Conservation (phyloP, 2,888 invertebrate genomes). For the Eledone cirrhosa region DNA sequence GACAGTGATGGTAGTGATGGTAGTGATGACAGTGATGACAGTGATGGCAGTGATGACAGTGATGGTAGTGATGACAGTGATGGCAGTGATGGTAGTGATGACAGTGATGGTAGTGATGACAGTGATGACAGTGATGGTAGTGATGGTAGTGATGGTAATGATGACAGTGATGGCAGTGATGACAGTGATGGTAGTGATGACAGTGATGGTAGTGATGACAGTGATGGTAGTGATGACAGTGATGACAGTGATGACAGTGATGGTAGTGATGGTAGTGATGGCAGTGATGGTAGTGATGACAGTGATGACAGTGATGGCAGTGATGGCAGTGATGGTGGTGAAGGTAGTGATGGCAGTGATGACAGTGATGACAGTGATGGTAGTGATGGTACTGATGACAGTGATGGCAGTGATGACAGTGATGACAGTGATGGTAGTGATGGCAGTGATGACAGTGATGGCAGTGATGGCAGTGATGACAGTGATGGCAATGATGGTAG, state of each 20-base stretch:
- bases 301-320: slow-evolving; percentile 1
- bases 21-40: neutral
- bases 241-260: slow-evolving; percentile 14
- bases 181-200: slow-evolving; percentile 13
- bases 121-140: slow-evolving; percentile 8
- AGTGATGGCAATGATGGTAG: too few species aligned
- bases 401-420: slow-evolving; percentile 20
- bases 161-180: slow-evolving; percentile 20
- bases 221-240: slow-evolving; percentile 9
- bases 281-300: slow-evolving; percentile 11
- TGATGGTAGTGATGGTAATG: slow-evolving; percentile 16
- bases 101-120: slow-evolving; percentile 18
- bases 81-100: slow-evolving; percentile 16
- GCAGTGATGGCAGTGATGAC: neutral
- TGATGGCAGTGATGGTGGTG: slow-evolving; percentile 16
- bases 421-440: slow-evolving; percentile 6
- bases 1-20: neutral
- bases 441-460: neutral
- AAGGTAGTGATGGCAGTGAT: neutral
- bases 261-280: slow-evolving; percentile 19
- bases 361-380: slow-evolving; percentile 9
- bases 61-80: slow-evolving; percentile 5
- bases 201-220: slow-evolving; percentile 13
- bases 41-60: slow-evolving; percentile 8
- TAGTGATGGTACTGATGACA: neutral